phyloP scores from a whole-genome alignment of 2,113 vertebrate genomes.

The Neolamprologus fasciatus region DNA sequence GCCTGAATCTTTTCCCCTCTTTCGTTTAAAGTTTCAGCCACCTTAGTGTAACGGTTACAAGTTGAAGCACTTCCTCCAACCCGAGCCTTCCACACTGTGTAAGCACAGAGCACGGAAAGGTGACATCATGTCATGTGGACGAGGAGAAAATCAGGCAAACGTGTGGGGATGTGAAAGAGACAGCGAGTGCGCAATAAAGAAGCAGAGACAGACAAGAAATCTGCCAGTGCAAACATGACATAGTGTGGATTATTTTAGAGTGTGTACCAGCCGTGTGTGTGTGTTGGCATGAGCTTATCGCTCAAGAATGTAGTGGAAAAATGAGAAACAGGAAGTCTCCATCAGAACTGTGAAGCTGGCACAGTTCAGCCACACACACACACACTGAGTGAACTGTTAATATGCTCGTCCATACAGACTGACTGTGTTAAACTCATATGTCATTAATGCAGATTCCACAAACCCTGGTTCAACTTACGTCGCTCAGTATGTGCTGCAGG shows the following conservation, averaged over 20 bases:
- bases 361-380: neutral
- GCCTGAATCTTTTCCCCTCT: neutral
- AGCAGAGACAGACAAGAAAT: neutral
- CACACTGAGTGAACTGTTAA: neutral
- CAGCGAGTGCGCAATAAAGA: neutral
- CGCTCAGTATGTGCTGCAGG: neutral
- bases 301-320: constrained; percentile 68
- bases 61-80: neutral
- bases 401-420: neutral
- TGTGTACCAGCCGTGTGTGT: neutral
- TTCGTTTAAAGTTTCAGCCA: neutral
- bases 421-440: neutral
- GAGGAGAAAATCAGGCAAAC: neutral
- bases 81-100: neutral
- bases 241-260: neutral
- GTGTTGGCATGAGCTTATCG: constrained; percentile 61
- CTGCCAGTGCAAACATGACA: neutral
- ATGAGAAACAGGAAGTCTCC: constrained; percentile 69
- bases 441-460: neutral
- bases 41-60: neutral
- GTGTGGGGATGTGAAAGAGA: neutral
- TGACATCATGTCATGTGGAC: constrained; percentile 26
- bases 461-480: neutral
- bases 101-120: neutral
- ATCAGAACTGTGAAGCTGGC: constrained; percentile 28